Evolutionary conservation across 1,140 invertebrate species (phyloP), one percentile per base, ranked within the genome.

Genomic region (Bombus sylvicola): DNA sequence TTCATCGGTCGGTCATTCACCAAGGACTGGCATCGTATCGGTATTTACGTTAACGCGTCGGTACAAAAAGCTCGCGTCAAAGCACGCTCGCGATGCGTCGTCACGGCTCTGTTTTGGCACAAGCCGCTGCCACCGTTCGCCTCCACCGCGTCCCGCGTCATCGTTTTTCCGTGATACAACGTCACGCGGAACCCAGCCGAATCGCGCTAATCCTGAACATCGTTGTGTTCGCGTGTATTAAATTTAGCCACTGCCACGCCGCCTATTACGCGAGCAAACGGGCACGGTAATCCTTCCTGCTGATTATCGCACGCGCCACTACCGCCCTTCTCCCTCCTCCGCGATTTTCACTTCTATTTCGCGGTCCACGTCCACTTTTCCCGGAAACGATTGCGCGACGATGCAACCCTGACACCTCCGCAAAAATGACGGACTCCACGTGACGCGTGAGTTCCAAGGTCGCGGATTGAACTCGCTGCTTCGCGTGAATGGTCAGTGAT

Each of bases 231-330:
- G 59, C 59, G 53, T 41, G n/a, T 69, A 80, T 90, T 90, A 90
- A 90, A 88, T 90, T 90, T 90, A 90, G 89, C 69, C 77, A 76
- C 62, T 76, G 77, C 77, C 72, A 88, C 73, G 75, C 77, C 68
- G 81, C 41, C 87, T 84, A 81, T 90, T 90, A 90, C 89, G 89
- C 89, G 89, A 90, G 80, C 89, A 76, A 83, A 31, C 88, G 57
- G 71, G 28, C 64, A 84, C 75, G 43, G 39, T 43, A 28, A 39
- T 66, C 59, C 39, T 62, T 47, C 6, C 12, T 37, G 53, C 18
- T 37, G 31, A 39, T 34, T 39, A 66, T 64, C 25, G 10, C 57
- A 64, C 75, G 62, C 4, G n/a, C 31, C 41, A 31, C 43, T 3
- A 6, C n/a, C 22, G 3, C 34, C 31, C 13, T 22, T 2, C 34